Base-by-base conservation (phyloP, 2,888 invertebrate genomes). In the Dorcus parallelipipedus region DNA sequence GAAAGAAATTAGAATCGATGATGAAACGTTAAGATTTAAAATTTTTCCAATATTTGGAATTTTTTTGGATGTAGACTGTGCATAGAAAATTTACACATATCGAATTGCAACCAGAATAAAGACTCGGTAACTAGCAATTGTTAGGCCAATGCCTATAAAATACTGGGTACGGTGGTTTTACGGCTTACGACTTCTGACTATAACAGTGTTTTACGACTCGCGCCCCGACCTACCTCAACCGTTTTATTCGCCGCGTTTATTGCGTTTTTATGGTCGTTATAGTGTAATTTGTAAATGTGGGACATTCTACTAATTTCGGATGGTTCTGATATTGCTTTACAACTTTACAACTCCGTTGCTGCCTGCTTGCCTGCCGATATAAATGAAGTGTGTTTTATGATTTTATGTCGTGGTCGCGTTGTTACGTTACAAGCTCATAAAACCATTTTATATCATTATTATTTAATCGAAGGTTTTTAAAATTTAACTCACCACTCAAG, bases 171-270 rank as follows among this genome's bases (percentile, higher is more conserved):
- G 66, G 73, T 60, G 67, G 67, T 73, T 75, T 74, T 74, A 74
- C 70, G 72, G 71, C 71, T 69, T 71, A 72, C 73, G 72, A 73
- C 74, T 74, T 71, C 73, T 72, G 73, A 73, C 73, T 73, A 73
- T 74, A 70, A 71, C 69, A 72, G 73, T 74, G 73, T 76, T 76
- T 76, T 76, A 76, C 74, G 76, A 75, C 64, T 69, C 69, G 71
- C 54, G 63, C 70, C 75, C 69, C 73, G 76, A 77, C 77, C 77
- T 76, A 72, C 75, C 74, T 65, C 74, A 77, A 76, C 66, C 73
- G 73, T 77, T 76, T 76, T 76, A 76, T 76, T 76, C 73, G 71
- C 72, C 74, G 74, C 75, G 73, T 76, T 77, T 77, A 77, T 74
- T 75, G 72, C 76, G 69, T 76, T 76, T 76, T 76, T 76, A 76